Conservation (phyloP, 2,888 invertebrate genomes). For the Mesopsocus fuscifrons region DNA sequence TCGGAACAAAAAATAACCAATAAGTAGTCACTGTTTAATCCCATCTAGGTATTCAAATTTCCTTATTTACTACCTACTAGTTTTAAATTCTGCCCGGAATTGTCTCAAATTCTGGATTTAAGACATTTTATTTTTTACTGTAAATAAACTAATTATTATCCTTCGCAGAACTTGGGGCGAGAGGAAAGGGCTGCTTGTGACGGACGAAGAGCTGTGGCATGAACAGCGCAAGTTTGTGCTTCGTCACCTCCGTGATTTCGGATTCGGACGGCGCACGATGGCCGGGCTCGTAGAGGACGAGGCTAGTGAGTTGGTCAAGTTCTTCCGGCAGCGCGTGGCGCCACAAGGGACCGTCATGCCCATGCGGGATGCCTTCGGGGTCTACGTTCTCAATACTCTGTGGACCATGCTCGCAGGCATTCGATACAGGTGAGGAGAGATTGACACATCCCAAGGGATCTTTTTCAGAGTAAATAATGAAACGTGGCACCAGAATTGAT, state of each 20-base stretch:
- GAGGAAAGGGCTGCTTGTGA: slow-evolving; percentile 44
- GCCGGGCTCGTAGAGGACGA: slow-evolving; percentile 49
- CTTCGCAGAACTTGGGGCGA: slow-evolving; percentile 49
- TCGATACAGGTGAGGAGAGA: slow-evolving; percentile 22
- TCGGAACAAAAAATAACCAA: too few relatives aligned
- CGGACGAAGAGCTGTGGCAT: slow-evolving; percentile 51
- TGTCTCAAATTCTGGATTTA: too few relatives aligned
- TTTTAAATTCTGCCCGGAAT: too few relatives aligned
- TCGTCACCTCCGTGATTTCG: slow-evolving; percentile 60
- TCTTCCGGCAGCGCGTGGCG: slow-evolving; percentile 26
- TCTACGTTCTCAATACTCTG: slow-evolving; percentile 57
- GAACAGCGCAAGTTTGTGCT: slow-evolving; percentile 61
- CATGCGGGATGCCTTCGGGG: slow-evolving; percentile 56
- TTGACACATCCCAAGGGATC: too few relatives aligned
- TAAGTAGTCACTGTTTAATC: too few relatives aligned
- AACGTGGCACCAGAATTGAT: too few relatives aligned
- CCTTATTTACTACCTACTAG: too few relatives aligned
- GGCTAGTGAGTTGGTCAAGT: slow-evolving; percentile 40
- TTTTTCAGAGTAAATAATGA: too few relatives aligned
- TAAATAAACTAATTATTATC: too few relatives aligned
- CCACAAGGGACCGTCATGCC: slow-evolving; percentile 28
- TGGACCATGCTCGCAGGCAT: slow-evolving; percentile 72
- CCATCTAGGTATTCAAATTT: too few relatives aligned
- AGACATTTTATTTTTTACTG: too few relatives aligned
- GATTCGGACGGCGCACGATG: slow-evolving; percentile 64